Conservation (phyloP, 2,113 vertebrate species). For the Protobothrops mucrosquamatus region DNA sequence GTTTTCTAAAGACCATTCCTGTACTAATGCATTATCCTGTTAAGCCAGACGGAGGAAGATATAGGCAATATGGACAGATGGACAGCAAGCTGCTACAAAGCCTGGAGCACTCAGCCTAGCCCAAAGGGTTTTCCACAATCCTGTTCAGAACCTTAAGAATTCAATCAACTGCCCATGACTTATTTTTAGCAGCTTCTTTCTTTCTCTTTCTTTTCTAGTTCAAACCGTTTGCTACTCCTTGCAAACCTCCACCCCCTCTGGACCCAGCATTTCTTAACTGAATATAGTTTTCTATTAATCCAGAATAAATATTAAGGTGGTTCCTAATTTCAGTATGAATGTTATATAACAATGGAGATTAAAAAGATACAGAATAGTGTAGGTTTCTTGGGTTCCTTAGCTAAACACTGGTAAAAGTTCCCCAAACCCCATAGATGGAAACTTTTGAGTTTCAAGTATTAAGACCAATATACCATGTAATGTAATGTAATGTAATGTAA, state of each 20-base stretch:
- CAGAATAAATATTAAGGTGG: background rate
- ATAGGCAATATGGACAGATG: constrained; percentile 58
- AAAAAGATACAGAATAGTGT: background rate
- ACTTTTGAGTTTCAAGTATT: constrained; percentile 2
- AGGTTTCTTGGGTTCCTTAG: constrained; percentile 18
- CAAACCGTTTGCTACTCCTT: constrained; percentile 7
- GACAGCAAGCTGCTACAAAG: constrained; percentile 64
- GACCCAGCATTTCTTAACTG: background rate
- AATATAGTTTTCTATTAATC: background rate
- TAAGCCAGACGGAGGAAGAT: constrained; percentile 51
- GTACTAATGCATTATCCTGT: constrained; percentile 34
- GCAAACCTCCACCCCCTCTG: constrained; percentile 16
- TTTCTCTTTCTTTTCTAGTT: constrained; percentile 26
- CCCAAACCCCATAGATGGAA: constrained; percentile 19
- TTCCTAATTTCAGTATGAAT: constrained; percentile 16
- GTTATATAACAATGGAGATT: background rate
- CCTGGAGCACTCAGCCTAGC: constrained; percentile 48
- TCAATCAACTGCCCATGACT: constrained; percentile 51
- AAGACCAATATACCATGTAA: constrained; percentile 24
- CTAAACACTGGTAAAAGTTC: constrained; percentile 10
- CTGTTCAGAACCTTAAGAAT: constrained; percentile 35
- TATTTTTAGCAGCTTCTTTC: constrained; percentile 16
- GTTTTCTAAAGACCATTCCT: constrained; percentile 45
- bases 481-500: too few species aligned
- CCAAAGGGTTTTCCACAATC: constrained; percentile 28